Evolutionary conservation across 2,888 invertebrate genomes (phyloP).

Genomic region (Lochmaea capreae): DNA sequence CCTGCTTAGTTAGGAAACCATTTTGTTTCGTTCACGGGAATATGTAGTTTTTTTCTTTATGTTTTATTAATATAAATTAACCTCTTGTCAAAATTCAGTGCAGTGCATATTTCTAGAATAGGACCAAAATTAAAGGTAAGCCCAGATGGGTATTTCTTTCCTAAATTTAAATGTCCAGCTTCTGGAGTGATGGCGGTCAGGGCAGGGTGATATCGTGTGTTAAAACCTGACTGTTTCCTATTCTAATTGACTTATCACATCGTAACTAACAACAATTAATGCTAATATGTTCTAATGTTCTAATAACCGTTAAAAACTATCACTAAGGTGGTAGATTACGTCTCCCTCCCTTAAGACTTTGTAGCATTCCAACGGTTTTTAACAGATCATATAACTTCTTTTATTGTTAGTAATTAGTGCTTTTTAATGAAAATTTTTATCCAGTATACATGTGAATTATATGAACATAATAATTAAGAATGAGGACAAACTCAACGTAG

Average conservation of each 20-base stretch:
- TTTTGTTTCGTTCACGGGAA: constrained; percentile 64
- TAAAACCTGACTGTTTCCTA: not conserved
- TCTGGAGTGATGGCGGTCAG: constrained; percentile 31
- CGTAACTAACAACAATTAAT: not conserved
- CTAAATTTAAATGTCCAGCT: constrained; percentile 37
- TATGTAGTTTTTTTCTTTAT: constrained; percentile 55
- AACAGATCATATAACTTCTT: constrained; percentile 29
- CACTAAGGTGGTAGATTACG: constrained; percentile 35
- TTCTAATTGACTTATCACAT: not conserved
- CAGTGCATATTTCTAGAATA: constrained; percentile 45
- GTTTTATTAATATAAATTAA: constrained; percentile 46
- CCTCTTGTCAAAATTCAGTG: constrained; percentile 44
- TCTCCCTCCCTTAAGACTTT: constrained; percentile 48
- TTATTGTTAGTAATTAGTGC: not conserved
- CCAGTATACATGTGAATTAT: not conserved
- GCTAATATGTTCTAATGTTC: constrained; percentile 15
- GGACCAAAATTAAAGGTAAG: constrained; percentile 50
- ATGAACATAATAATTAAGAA: constrained; percentile 19
- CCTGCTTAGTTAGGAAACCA: constrained; percentile 62
- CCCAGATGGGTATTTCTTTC: constrained; percentile 39
- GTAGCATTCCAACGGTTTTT: constrained; percentile 55
- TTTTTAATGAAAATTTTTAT: not conserved
- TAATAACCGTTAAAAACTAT: constrained; percentile 15
- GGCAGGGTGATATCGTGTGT: constrained; percentile 22
- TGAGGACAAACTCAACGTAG: constrained; percentile 20